Evolutionary conservation across 1,140 invertebrate species (phyloP), one percentile per base, ranked within the genome.

Genomic region (Euura lappo): DNA sequence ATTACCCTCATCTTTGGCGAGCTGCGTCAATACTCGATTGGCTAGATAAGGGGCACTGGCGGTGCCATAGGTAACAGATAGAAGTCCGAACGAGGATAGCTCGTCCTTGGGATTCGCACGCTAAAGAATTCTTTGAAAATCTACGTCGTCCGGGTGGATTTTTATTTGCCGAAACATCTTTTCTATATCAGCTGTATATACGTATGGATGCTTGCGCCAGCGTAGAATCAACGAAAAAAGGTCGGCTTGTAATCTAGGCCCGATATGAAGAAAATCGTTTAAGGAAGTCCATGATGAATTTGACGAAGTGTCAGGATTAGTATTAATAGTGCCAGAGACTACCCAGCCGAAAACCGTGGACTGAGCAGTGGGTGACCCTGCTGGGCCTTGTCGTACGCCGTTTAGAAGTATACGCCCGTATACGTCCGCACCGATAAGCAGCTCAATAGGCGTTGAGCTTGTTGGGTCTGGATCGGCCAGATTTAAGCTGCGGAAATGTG

Each of bases 11-110:
- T 84, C 83, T 68, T 43, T 72, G 6, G 75, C 79, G 0, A 81
- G 70, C 78, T 80, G 80, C n/a, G 80, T 45, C 3, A 88, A 64
- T 77, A 47, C 76, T 66, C 77, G 66, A 6, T 73, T 77, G 0
- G 83, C 83, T 65, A 83, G 72, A 75, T 77, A 87, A 0, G 83
- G 74, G 6, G 80, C 79, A 8, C 73, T 74, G 3, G 77, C 60
- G 67, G 80, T 82, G 2, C 87, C 85, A 73, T 84, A 89, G 0
- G 85, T 87, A 2, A 87, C 79, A 2, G 81, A 86, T 28, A 28
- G 28, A 28, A 28, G 28, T 28, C 28, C 1, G 1, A 28, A 28
- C 28, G 28, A 28, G 28, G 28, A 28, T 28, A 28, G 28, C 28
- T 28, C 28, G 28, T 28, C 28, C 28, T 28, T 28, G 28, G 28